Base-by-base conservation (phyloP, 1,140 invertebrate genomes). In the Nebria ingens region DNA sequence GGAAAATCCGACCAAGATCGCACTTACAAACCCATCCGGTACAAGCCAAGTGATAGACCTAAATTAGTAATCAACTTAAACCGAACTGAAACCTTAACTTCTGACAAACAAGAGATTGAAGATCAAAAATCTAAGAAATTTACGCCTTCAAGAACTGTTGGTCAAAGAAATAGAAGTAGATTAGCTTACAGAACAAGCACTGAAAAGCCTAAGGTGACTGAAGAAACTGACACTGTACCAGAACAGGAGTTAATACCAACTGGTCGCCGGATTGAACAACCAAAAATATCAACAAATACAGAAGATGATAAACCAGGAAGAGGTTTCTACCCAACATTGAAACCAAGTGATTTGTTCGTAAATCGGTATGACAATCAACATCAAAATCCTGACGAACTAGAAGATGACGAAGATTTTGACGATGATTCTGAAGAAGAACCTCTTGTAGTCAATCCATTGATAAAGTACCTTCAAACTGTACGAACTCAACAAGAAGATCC, bases 401-500 rank as follows among this genome's bases (percentile, higher is more conserved):
- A 19, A 40, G 17, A 21, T 17, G 42, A 38, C 19, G 34, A 58
- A 9, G 21, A 59, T 54, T 45, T 21, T 25, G 52, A 58, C 34
- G 20, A 52, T 51, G 57, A 45, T n/a, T 29, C 56, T 12, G 55
- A 60, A 45, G 42, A 58, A 21, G 59, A 21, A 52, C 22, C 25
- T 15, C 17, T 19, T 25, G 34, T 45, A 4, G 62, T 65, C 38
- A 61, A 64, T 40, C 62, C 49, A 68, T 70, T 54, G 73, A 78
- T 42, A 66, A 65, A 4, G 65, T 69, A 4, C 64, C 64, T 13
- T 51, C 56, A 19, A 51, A 23, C 34, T 12, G 55, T 45, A 50
- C 58, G 61, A 2, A 53, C 55, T 0, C 56, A 60, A 2, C 58
- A 61, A 15, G 69, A 72, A 42, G 69, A 72, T 56, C 71, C 73